Conservation (phyloP, 2,113 vertebrate genomes). For the Eubucco bourcierii region DNA sequence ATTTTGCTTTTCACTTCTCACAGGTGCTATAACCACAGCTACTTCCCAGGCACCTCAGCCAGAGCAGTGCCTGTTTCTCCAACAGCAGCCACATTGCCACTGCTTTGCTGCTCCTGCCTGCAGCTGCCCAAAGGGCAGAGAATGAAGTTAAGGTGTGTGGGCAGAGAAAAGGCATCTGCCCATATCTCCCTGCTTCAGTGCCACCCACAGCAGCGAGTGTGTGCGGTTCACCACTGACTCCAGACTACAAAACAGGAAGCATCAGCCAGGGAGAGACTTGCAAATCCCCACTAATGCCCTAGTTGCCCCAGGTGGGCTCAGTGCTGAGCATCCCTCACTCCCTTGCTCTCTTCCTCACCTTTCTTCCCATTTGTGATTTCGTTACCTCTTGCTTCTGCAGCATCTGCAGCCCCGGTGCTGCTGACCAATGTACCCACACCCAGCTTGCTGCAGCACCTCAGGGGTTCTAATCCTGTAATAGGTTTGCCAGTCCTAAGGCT, state of each 20-base stretch:
- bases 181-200: fast-evolving
- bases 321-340: not conserved
- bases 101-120: not conserved
- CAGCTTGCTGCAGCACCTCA: not conserved
- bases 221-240: not conserved
- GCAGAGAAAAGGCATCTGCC: not conserved
- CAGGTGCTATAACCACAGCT: not conserved
- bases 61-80: not conserved
- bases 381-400: not conserved
- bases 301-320: not conserved
- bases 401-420: not conserved
- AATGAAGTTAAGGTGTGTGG: no score
- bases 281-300: not conserved
- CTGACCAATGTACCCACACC: fast-evolving
- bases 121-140: not conserved
- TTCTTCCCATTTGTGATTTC: not conserved
- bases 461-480: fast-evolving
- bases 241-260: fast-evolving
- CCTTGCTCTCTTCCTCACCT: not conserved
- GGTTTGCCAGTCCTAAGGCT: not conserved
- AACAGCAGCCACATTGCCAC: not conserved
- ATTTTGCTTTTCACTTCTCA: not conserved
- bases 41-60: fast-evolving
- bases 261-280: fast-evolving
- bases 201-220: fast-evolving